A percentile compares a stretch with the other conserved stretches of the same genome.
phyloP scores from a whole-genome alignment of 2,888 invertebrate genomes.

The Cyclophora albipunctata region DNA sequence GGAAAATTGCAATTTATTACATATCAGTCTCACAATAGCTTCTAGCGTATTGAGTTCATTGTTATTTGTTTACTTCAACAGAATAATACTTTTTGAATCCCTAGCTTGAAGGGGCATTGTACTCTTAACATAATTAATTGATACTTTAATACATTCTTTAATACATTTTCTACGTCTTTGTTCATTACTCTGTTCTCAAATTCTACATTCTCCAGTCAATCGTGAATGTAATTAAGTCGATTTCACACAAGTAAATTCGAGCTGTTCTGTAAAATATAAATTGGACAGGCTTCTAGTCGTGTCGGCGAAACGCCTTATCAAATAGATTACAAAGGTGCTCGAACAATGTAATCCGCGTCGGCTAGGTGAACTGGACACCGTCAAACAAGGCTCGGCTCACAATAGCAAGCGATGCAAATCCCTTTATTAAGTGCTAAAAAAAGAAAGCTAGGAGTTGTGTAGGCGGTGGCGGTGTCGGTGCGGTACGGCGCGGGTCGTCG shows the following conservation, averaged over 20 bases:
- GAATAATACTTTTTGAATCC: slow-evolving; percentile 3
- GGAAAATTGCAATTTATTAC: too few species aligned
- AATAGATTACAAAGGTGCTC: slow-evolving; percentile 5
- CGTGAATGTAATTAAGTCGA: too few species aligned
- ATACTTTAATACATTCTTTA: too few species aligned
- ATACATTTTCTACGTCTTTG: too few species aligned
- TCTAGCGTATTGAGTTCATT: slow-evolving; percentile 8
- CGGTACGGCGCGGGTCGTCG: slow-evolving; percentile 58
- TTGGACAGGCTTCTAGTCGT: too few species aligned
- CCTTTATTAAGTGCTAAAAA: slow-evolving; percentile 25
- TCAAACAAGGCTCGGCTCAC: slow-evolving; percentile 9
- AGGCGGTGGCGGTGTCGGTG: slow-evolving; percentile 36
- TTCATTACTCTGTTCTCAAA: too few species aligned
- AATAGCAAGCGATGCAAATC: slow-evolving; percentile 11
- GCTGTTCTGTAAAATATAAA: too few species aligned
- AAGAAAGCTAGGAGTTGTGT: slow-evolving; percentile 38
- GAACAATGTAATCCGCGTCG: slow-evolving; percentile 8
- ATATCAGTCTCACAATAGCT: too few species aligned
- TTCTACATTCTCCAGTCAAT: too few species aligned
- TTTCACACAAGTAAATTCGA: too few species aligned
- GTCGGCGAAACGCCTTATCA: background rate
- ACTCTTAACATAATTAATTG: too few species aligned
- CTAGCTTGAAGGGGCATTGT: too few species aligned
- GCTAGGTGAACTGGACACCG: slow-evolving; percentile 8
- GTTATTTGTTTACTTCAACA: slow-evolving; percentile 11